Conservation (phyloP, 2,113 vertebrate species). For the Clinocottus analis region DNA sequence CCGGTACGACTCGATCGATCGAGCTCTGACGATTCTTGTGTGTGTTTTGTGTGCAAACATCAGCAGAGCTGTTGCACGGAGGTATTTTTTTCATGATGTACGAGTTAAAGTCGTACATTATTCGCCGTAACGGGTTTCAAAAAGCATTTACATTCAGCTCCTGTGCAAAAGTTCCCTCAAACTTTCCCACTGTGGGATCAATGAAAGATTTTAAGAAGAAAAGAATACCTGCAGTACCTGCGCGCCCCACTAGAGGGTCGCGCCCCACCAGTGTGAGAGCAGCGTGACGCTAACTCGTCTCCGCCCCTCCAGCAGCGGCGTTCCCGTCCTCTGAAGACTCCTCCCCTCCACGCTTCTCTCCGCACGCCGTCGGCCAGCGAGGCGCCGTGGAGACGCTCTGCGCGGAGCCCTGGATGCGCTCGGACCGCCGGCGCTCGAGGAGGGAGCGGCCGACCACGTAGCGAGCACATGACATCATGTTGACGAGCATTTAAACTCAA, state of each 20-base stretch:
- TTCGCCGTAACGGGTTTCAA: slow-evolving; percentile 2
- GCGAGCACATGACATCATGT: too few relatives aligned
- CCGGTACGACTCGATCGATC: slow-evolving; percentile 2
- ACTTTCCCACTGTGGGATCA: too few relatives aligned
- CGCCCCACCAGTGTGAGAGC: too few relatives aligned
- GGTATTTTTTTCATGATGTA: neutral
- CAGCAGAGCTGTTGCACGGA: neutral
- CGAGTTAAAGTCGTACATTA: neutral
- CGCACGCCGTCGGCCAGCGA: neutral
- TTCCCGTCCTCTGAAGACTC: slow-evolving; percentile 45
- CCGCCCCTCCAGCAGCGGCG: slow-evolving; percentile 18
- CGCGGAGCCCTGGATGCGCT: slow-evolving; percentile 86
- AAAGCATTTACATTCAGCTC: too few relatives aligned
- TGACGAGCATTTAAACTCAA: too few relatives aligned
- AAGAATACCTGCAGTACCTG: too few relatives aligned
- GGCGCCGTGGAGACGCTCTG: slow-evolving; percentile 75
- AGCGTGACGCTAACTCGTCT: neutral
- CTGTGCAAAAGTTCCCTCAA: too few relatives aligned
- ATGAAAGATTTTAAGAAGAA: too few relatives aligned
- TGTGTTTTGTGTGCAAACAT: neutral
- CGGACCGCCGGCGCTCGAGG: slow-evolving; percentile 22
- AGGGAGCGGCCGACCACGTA: slow-evolving; percentile 29
- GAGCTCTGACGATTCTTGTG: neutral
- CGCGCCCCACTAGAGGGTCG: too few relatives aligned
- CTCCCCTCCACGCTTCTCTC: slow-evolving; percentile 68